Evolutionary conservation across 2,113 vertebrate genomes (phyloP), one percentile per base, ranked within the genome.

Genomic region (Callipepla californica): DNA sequence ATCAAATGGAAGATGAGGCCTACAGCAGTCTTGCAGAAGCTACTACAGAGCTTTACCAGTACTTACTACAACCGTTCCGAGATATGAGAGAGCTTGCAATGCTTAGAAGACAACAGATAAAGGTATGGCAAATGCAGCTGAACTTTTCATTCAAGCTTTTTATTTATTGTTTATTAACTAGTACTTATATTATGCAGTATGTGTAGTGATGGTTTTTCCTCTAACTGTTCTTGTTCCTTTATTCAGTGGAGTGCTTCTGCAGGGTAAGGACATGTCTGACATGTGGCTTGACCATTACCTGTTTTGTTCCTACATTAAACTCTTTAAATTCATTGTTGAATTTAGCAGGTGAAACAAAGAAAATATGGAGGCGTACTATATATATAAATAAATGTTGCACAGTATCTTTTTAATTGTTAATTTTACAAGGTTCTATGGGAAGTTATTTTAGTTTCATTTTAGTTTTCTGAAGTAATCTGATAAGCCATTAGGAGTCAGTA

Each of bases 51-150:
- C 98, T 99, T 23, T 99, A 99, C 95, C 99, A 99, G 97, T 99
- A 99, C 93, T 97, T 99, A 91, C 97, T 99, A 10, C 99, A 99
- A 93, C 99, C 99, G 7, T 99, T 99, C 96, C 97, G 99, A 96
- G 99, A 99, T 97, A 99, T 99, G 99, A 98, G 99, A 82, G 99
- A 99, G 65, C 98, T 99, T 80, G 99, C 99, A 0, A 99, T 99
- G 99, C 96, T 99, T 76, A 97, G 99, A 84, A 97, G 99, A 93
- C 99, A 99, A 95, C 99, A 99, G 97, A 99, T 99, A 97, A 99
- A 99, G 99, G 99, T 99, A 98, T 25, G 63, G 59, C 47, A 74
- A 85, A 90, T 11, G 11, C 45, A 75, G 47, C 42, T 51, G 14
- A 62, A 48, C 14, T 45, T 69, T 18, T 28, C 90, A 57, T 25